Evolutionary conservation across 2,113 vertebrate species (phyloP).

Genomic region (Pongo abelii): DNA sequence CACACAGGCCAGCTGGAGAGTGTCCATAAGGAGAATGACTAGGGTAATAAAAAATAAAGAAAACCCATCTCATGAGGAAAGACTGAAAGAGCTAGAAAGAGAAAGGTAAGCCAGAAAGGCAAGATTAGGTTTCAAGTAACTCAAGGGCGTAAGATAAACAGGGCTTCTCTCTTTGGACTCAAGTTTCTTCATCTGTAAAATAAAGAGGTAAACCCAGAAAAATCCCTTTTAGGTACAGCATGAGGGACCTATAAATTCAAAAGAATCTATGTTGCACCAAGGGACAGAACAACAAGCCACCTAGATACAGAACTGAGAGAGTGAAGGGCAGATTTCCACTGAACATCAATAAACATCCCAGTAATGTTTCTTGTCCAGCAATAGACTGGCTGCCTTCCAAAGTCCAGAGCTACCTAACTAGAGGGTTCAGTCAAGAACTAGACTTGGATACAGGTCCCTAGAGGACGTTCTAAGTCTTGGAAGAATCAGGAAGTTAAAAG

Average conservation of each 20-base stretch:
- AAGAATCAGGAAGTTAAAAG: not conserved
- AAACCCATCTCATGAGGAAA: conserved; percentile 25
- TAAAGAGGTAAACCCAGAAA: conserved; percentile 39
- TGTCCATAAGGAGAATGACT: not conserved
- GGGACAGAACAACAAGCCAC: not conserved
- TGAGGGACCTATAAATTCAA: not conserved
- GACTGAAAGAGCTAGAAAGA: not conserved
- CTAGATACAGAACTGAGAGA: not conserved
- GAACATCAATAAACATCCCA: not conserved
- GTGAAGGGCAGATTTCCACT: not conserved
- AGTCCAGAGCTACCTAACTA: not conserved
- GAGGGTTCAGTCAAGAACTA: not conserved
- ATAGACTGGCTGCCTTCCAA: not conserved
- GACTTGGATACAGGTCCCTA: not conserved
- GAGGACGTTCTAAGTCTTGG: not conserved
- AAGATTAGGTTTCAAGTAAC: conserved; percentile 52
- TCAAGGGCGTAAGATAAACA: conserved; percentile 44
- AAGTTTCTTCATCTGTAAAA: conserved; percentile 45
- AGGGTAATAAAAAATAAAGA: conserved; percentile 40
- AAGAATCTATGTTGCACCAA: not conserved
- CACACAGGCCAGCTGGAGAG: not conserved
- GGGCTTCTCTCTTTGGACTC: conserved; percentile 43
- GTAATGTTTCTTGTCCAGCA: not conserved
- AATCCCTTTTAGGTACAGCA: not conserved
- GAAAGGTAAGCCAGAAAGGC: conserved; percentile 33